Conservation (phyloP, 2,797 vertebrate species). For the Emys orbicularis region DNA sequence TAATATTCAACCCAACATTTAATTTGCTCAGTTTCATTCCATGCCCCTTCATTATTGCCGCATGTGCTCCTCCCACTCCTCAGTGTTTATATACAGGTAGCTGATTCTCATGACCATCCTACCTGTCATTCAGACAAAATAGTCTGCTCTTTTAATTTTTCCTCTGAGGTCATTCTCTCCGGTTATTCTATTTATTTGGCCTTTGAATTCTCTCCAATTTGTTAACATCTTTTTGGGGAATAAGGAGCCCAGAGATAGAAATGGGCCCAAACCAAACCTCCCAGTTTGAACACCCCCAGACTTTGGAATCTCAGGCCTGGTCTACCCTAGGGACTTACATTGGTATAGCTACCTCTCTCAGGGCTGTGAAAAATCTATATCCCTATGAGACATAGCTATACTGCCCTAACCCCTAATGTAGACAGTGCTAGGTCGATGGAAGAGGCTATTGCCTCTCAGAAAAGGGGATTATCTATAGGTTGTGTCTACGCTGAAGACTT, state of each 20-base stretch:
- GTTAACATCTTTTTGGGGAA: rapidly evolving
- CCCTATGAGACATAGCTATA: neutral
- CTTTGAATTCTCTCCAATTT: neutral
- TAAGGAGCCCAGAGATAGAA: neutral
- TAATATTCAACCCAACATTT: neutral
- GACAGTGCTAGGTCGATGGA: neutral
- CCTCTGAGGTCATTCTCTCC: neutral
- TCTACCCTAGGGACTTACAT: neutral
- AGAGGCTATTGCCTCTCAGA: neutral
- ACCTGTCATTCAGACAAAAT: neutral
- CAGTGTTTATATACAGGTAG: neutral
- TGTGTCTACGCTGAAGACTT: neutral
- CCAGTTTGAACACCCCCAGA: neutral
- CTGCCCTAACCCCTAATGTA: neutral
- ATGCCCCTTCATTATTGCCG: neutral
- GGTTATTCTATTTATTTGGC: neutral
- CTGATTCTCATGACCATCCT: neutral
- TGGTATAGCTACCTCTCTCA: neutral
- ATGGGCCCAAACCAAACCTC: neutral
- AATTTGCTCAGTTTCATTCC: neutral
- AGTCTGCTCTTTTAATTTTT: neutral
- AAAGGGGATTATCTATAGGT: neutral
- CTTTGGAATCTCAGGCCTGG: neutral
- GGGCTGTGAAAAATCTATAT: neutral
- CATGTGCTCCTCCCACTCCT: neutral